These are phyloP conservation scores for Vipera ursinii DNA, from an alignment of 2,797 vertebrate genomes.

Conservation along the genomic window DNA sequence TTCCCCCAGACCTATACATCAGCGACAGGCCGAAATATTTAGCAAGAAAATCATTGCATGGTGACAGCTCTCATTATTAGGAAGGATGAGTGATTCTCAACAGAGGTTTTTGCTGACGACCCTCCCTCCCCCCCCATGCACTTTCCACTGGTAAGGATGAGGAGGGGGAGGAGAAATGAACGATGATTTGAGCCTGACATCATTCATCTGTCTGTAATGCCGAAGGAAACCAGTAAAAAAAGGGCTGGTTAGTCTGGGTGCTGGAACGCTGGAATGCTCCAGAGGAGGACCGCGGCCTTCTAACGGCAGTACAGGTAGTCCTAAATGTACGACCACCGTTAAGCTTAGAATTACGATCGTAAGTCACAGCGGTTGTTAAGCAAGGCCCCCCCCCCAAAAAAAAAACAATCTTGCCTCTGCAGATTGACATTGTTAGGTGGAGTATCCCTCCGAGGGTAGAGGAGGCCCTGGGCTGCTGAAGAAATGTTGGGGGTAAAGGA, in stretches of 20 bases:
- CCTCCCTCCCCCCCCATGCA: background rate
- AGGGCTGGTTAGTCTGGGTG: background rate
- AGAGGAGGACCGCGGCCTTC: background rate
- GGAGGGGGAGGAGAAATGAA: conserved; percentile 15
- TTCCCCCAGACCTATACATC: conserved; percentile 73
- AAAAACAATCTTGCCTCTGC: too few species aligned
- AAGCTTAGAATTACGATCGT: too few species aligned
- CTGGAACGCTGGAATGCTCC: too few species aligned
- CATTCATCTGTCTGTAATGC: conserved; percentile 29
- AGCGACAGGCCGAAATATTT: conserved; percentile 77
- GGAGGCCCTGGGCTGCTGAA: too few species aligned
- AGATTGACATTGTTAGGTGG: too few species aligned
- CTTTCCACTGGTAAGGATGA: conserved; percentile 19
- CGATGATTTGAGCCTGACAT: conserved; percentile 6
- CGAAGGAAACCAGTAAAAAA: background rate
- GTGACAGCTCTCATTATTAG: conserved; percentile 76
- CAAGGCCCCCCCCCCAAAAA: too few species aligned
- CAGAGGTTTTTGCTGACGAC: conserved; percentile 55
- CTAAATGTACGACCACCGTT: too few species aligned
- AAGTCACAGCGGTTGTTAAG: too few species aligned
- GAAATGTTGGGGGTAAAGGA: too few species aligned
- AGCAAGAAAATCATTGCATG: conserved; percentile 73
- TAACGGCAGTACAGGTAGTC: too few species aligned
- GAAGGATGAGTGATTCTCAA: conserved; percentile 74
- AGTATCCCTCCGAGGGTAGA: too few species aligned